Evolutionary conservation across 2,797 vertebrate species (phyloP).

Genomic region (Tadarida brasiliensis): DNA sequence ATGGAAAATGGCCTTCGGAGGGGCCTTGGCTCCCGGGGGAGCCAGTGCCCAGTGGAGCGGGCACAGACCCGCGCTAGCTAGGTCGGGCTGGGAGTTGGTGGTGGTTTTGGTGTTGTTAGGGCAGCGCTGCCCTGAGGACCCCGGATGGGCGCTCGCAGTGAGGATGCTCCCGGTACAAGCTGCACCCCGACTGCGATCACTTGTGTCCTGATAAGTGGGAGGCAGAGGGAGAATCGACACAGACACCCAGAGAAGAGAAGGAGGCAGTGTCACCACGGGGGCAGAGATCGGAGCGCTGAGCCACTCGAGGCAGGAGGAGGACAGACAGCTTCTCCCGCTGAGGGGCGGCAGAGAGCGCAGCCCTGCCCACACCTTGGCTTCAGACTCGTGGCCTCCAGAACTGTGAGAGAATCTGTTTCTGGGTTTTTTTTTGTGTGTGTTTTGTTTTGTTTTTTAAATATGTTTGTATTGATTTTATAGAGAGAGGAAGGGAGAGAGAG

Average conservation of each 20-base stretch:
- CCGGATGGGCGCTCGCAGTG: neutral
- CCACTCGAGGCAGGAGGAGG: neutral
- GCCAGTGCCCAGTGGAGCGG: fast-evolving
- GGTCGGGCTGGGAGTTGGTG: neutral
- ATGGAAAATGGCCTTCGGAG: neutral
- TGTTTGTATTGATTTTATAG: too few species aligned
- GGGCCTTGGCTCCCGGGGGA: neutral
- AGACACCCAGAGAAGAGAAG: neutral
- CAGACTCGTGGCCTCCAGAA: neutral
- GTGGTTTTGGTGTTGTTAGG: fast-evolving
- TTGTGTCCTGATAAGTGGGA: neutral
- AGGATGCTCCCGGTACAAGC: neutral
- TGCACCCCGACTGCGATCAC: neutral
- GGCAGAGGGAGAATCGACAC: neutral
- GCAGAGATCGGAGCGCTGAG: fast-evolving
- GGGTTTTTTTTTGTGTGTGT: too few species aligned
- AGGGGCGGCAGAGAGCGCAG: too few species aligned
- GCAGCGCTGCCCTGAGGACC: neutral
- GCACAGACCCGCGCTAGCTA: fast-evolving
- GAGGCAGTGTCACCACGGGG: neutral
- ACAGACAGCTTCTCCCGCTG: neutral
- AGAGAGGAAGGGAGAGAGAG: neutral
- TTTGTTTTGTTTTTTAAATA: too few species aligned
- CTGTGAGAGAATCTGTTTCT: neutral
- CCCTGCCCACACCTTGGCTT: neutral